These are phyloP conservation scores for Pristionchus pacificus DNA, from an alignment of 1,140 invertebrate genomes.

Conservation along the genomic window DNA sequence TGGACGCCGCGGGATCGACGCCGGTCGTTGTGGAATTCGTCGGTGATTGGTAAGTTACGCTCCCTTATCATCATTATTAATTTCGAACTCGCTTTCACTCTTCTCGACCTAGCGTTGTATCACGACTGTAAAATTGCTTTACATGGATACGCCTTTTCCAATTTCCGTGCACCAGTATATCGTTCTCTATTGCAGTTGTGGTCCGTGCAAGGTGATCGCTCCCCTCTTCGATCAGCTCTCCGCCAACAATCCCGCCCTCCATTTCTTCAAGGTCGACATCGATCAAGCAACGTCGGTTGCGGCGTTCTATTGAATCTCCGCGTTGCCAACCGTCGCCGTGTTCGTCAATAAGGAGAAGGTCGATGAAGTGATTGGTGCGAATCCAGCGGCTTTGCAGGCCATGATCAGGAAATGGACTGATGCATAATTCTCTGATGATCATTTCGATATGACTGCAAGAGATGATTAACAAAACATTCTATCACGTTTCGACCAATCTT, in stretches of 20 bases:
- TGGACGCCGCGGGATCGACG: not conserved
- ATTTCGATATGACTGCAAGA: no score
- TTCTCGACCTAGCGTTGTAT: not conserved
- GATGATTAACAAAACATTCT: no score
- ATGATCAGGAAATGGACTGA: no score
- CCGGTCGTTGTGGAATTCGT: not conserved
- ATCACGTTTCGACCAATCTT: no score
- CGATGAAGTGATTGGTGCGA: no score
- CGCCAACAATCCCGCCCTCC: conserved; percentile 76
- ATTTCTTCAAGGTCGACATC: conserved; percentile 76
- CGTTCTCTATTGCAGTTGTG: conserved; percentile 69
- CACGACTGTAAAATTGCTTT: not conserved
- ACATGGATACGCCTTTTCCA: not conserved
- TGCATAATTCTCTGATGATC: no score
- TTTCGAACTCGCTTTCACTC: not conserved
- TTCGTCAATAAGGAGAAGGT: no score
- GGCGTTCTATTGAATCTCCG: no score
- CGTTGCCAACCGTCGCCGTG: no score
- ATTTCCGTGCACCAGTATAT: not conserved
- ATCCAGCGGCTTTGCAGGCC: no score
- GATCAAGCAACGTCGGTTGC: no score
- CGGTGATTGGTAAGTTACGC: not conserved
- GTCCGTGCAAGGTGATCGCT: conserved; percentile 83
- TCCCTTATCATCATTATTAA: not conserved
- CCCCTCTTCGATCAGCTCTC: conserved; percentile 79